Evolutionary conservation across 2,113 vertebrate species (phyloP).

Genomic region (Chiloscyllium plagiosum): DNA sequence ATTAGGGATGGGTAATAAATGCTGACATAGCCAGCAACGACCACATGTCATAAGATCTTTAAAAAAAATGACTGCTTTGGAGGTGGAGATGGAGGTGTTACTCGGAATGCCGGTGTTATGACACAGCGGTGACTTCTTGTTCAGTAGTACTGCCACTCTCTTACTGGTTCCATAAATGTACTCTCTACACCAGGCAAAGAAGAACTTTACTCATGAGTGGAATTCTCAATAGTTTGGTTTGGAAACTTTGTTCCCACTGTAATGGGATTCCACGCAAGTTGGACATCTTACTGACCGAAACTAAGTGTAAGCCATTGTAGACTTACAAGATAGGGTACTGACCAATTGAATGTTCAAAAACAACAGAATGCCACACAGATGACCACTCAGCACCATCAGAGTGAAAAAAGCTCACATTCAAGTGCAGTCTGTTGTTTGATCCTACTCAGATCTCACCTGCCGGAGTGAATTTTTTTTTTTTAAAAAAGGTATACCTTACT

Average conservation of each 20-base stretch:
- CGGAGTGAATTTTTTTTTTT: background rate
- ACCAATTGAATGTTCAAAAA: background rate
- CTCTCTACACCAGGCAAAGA: background rate
- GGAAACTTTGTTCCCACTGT: background rate
- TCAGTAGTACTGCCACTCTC: background rate
- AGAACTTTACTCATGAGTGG: no score
- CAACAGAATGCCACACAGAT: background rate
- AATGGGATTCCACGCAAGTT: background rate
- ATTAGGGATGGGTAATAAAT: no score
- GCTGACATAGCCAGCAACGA: no score
- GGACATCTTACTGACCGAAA: background rate
- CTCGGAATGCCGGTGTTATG: background rate
- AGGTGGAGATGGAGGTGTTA: no score
- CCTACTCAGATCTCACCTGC: background rate
- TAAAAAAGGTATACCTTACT: background rate
- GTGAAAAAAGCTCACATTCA: background rate
- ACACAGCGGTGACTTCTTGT: background rate
- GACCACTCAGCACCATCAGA: background rate
- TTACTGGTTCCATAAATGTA: background rate
- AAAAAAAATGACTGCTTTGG: background rate
- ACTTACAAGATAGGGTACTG: background rate
- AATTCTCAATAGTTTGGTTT: background rate
- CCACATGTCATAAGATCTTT: no score
- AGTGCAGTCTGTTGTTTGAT: background rate
- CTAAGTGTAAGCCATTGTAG: background rate